These are phyloP conservation scores for Circaetus gallicus DNA, from an alignment of 2,113 vertebrate genomes.

Conservation along the genomic window DNA sequence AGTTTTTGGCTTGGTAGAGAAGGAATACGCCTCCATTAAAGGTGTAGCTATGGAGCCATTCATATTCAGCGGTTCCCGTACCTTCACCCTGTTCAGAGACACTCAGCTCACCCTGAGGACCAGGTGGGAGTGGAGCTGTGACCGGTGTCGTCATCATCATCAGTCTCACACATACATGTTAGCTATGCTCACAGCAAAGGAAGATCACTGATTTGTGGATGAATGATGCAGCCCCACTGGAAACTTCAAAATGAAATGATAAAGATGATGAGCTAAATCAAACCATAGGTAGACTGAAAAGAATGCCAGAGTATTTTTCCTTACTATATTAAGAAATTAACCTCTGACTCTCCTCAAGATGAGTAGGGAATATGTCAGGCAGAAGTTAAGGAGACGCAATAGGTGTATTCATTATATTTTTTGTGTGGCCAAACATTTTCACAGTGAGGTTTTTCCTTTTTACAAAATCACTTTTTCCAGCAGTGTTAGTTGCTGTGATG, in stretches of 20 bases:
- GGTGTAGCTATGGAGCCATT: slow-evolving; percentile 87
- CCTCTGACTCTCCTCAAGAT: background rate
- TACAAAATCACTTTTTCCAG: background rate
- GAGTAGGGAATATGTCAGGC: background rate
- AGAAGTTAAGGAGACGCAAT: background rate
- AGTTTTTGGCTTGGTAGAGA: slow-evolving; percentile 84
- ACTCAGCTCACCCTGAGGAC: slow-evolving; percentile 85
- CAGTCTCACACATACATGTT: background rate
- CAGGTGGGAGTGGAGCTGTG: slow-evolving; percentile 68
- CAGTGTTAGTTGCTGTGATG: background rate
- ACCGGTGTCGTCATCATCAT: background rate
- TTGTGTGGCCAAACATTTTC: background rate
- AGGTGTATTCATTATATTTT: background rate
- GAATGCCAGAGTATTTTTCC: background rate
- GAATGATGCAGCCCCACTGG: background rate
- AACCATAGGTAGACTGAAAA: background rate
- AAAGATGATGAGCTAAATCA: background rate
- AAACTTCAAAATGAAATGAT: background rate
- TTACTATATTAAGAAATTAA: background rate
- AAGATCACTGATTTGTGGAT: background rate
- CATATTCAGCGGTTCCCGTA: slow-evolving; percentile 74
- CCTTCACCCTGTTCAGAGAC: slow-evolving; percentile 84
- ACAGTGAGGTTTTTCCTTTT: background rate
- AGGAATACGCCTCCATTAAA: slow-evolving; percentile 81
- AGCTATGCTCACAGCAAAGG: background rate